Evolutionary conservation across 1,140 invertebrate genomes (phyloP).

Genomic region (Pseudomyrmex concolor): DNA sequence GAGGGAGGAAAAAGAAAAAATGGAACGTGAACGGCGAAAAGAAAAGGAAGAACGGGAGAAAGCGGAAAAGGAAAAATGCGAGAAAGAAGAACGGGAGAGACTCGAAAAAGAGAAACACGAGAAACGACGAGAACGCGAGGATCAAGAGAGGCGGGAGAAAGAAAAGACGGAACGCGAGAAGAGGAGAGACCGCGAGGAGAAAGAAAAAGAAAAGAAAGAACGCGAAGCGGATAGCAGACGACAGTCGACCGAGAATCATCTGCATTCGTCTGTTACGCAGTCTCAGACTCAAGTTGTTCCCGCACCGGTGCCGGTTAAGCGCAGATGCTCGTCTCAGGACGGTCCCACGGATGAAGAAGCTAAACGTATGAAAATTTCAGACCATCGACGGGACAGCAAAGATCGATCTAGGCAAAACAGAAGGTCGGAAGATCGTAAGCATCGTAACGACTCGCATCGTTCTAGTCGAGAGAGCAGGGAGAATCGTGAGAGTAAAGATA

Average conservation of each 20-base stretch:
- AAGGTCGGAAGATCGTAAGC: conserved; percentile 83
- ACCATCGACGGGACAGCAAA: conserved; percentile 90
- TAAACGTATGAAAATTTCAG: conserved; percentile 89
- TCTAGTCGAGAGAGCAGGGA: conserved; percentile 81
- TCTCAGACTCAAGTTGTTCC: conserved; percentile 84
- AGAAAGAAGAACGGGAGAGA: conserved; percentile 70
- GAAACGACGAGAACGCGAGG: conserved; percentile 72
- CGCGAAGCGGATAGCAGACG: conserved; percentile 71
- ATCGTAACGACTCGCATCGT: conserved; percentile 81
- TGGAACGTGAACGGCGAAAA: conserved; percentile 67
- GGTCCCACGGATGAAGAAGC: conserved; percentile 88
- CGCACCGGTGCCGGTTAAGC: conserved; percentile 88
- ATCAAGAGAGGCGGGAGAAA: conserved; percentile 74
- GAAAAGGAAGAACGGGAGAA: conserved; percentile 74
- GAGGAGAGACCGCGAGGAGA: conserved; percentile 72
- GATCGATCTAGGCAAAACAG: conserved; percentile 86
- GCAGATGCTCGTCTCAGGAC: conserved; percentile 92
- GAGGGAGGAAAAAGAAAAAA: conserved; percentile 76
- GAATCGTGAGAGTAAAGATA: conserved; percentile 81
- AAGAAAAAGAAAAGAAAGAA: conserved; percentile 68
- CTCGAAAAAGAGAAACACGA: conserved; percentile 67
- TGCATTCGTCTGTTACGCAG: conserved; percentile 72
- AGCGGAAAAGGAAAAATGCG: conserved; percentile 69
- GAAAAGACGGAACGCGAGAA: conserved; percentile 71
- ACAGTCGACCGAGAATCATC: conserved; percentile 78